A percentile compares a stretch with the other conserved stretches of the same genome.
phyloP scores from a whole-genome alignment of 2,888 invertebrate species.

The Isoperla grammatica region DNA sequence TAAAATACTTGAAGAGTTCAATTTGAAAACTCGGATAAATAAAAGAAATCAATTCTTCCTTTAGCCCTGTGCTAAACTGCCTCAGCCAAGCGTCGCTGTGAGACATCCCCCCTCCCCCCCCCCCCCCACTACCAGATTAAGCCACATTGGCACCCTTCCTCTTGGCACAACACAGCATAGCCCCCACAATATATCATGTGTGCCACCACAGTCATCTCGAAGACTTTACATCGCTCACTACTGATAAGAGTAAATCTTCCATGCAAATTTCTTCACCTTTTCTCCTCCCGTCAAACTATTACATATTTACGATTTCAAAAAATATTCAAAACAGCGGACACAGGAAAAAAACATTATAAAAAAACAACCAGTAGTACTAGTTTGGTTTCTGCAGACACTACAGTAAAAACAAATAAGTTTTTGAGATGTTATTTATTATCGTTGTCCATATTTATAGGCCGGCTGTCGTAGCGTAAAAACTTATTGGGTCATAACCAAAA shows the following conservation, averaged over 20 bases:
- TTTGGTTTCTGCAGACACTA: neutral
- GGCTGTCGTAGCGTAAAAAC: neutral
- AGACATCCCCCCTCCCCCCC: neutral
- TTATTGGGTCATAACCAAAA: slow-evolving; percentile 3
- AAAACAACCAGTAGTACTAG: neutral
- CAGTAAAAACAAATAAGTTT: slow-evolving; percentile 1
- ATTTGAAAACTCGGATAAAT: no score
- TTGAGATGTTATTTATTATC: neutral
- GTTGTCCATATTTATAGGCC: neutral
- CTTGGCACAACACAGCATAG: neutral
- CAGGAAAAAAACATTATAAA: neutral
- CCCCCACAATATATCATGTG: no score
- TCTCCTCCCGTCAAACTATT: neutral
- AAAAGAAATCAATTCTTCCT: no score
- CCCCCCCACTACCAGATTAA: neutral
- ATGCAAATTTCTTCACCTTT: no score
- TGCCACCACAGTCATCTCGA: no score
- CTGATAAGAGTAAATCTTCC: no score
- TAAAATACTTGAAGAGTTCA: no score
- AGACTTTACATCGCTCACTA: no score
- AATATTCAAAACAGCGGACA: neutral
- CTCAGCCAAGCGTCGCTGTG: slow-evolving; percentile 1
- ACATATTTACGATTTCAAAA: neutral
- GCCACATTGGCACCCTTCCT: slow-evolving; percentile 7
- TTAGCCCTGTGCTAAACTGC: no score